Base-by-base conservation (phyloP, 2,113 vertebrate species). In the Egretta garzetta region DNA sequence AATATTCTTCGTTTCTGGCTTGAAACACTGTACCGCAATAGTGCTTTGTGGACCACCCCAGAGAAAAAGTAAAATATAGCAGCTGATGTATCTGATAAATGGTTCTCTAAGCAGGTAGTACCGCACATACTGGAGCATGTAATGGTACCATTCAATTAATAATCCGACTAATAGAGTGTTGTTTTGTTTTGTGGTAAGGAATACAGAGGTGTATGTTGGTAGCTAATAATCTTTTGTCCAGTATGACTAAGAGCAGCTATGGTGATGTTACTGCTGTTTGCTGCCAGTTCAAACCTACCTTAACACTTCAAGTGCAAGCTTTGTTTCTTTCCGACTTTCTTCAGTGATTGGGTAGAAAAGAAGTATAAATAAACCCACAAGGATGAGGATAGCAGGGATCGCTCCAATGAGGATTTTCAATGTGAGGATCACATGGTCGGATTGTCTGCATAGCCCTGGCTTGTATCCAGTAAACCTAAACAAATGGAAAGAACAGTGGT, bases 381-480 rank as follows among this genome's bases (percentile, higher is more conserved):
- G 82, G 66, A 99, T 99, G 96, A 99, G 99, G 90, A 98, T 94
- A 91, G 99, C 98, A 6, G 99, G 99, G 41, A 99, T 98, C 0
- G 98, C 99, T 7, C 99, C 98, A 6, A 99, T 99, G 88, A 99
- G 98, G 92, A 99, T 97, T 94, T 99, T 99, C 95, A 99, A 98
- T 1, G 99, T 98, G 91, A 99, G 98, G 74, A 99, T 99, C 75
- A 99, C 99, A 8, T 97, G 93, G 7, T 93, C 90, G 3, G 98
- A 96, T 95, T 99, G 99, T 74, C 96, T 98, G 96, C 99, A 99
- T 58, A 98, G 97, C 15, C 99, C 98, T 27, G 99, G 98, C 90
- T 99, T 88, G 45, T 99, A 99, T 16, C 99, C 99, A 10, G 99
- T 97, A 83, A 99, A 99, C 96, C 99, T 99, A 90, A 96, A 88